A percentile compares a stretch with the other conserved stretches of the same genome.
phyloP scores from a whole-genome alignment of 2,113 vertebrate species.

The Microcebus ravelobensis region DNA sequence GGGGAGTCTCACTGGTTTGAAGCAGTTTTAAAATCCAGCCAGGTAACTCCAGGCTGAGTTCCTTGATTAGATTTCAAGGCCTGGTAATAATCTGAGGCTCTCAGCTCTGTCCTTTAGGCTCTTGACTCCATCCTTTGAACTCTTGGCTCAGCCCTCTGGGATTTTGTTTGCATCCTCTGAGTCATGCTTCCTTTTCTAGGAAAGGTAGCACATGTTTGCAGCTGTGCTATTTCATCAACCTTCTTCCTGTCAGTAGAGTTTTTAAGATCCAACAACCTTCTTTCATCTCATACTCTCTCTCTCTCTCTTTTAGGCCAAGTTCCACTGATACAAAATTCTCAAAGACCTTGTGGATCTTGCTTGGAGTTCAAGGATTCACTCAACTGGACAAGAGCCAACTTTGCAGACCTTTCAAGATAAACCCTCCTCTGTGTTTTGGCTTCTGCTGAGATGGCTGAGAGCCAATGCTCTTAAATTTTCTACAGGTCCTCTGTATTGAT shows the following conservation, averaged over 20 bases:
- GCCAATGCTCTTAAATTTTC: background rate
- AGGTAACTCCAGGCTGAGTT: background rate
- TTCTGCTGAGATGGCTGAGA: background rate
- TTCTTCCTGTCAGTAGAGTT: background rate
- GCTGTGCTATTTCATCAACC: background rate
- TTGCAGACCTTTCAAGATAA: background rate
- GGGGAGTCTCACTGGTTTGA: background rate
- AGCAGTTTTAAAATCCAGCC: background rate
- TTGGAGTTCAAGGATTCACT: background rate
- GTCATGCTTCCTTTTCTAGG: background rate
- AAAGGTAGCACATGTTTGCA: background rate
- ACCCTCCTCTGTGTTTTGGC: background rate
- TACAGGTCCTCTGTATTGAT: background rate
- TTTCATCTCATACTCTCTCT: background rate
- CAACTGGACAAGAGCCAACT: background rate
- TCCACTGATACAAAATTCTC: background rate
- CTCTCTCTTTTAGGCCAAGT: background rate
- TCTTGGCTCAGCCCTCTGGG: background rate
- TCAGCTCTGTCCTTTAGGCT: background rate
- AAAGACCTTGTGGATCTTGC: background rate
- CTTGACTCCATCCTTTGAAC: background rate
- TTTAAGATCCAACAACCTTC: background rate
- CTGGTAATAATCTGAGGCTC: background rate
- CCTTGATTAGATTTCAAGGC: background rate
- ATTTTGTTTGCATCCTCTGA: background rate